phyloP scores from a whole-genome alignment of 2,888 invertebrate genomes.

The Muschampia plurimacula region DNA sequence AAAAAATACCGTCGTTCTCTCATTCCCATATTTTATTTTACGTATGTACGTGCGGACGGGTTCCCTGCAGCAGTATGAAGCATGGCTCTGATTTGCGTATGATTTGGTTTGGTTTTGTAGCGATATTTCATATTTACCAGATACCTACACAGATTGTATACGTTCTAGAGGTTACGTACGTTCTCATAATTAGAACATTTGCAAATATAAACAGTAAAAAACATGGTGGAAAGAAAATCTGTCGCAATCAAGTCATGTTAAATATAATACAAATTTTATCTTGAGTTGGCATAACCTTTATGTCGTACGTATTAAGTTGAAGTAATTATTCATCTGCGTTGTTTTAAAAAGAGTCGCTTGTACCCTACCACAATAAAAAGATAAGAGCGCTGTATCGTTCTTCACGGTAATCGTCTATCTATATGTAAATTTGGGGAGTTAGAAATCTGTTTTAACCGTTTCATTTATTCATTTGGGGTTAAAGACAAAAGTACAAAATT shows the following conservation, averaged over 20 bases:
- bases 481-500: constrained; percentile 33
- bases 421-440: constrained; percentile 34
- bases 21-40: constrained; percentile 23
- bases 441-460: constrained; percentile 33
- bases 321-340: no score
- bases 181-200: no score
- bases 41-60: constrained; percentile 24
- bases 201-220: no score
- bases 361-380: constrained; percentile 6
- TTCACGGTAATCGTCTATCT: constrained; percentile 31
- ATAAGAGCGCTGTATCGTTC: constrained; percentile 26
- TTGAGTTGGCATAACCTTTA: no score
- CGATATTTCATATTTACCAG: not conserved
- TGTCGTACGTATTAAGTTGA: no score
- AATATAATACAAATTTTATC: no score
- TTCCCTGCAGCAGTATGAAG: not conserved
- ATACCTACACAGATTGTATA: not conserved
- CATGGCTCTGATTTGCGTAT: constrained; percentile 6
- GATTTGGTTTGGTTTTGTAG: not conserved
- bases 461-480: constrained; percentile 34
- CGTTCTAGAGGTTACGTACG: not conserved
- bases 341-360: not conserved
- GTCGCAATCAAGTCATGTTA: no score
- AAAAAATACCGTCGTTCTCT: constrained; percentile 23
- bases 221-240: no score